phyloP scores from a whole-genome alignment of 2,888 invertebrate genomes.

The Himalopsyche japonica region DNA sequence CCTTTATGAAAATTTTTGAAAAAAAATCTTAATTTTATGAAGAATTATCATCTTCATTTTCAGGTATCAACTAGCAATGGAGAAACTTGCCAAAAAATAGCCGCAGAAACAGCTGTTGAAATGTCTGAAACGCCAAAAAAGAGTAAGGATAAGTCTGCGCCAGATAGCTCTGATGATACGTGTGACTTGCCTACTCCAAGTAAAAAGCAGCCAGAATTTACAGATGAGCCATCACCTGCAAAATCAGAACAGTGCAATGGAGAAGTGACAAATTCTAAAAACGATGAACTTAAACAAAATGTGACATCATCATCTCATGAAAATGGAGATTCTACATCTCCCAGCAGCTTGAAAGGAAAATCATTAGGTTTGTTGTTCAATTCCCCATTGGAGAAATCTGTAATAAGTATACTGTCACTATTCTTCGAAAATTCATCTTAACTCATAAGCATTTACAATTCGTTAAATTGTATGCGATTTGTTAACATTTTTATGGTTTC shows the following conservation, averaged over 20 bases:
- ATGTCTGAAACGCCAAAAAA: not conserved
- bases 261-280: slow-evolving; percentile 55
- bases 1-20: too few relatives aligned
- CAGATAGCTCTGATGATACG: slow-evolving; percentile 57
- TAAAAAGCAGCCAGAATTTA: slow-evolving; percentile 40
- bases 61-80: slow-evolving; percentile 56
- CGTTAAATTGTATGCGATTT: too few relatives aligned
- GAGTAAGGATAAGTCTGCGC: slow-evolving; percentile 44
- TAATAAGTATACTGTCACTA: too few relatives aligned
- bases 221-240: slow-evolving; percentile 45
- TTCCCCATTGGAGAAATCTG: not conserved
- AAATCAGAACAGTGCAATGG: slow-evolving; percentile 49
- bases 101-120: not conserved
- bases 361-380: slow-evolving; percentile 47
- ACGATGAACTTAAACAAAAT: slow-evolving; percentile 50
- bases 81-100: not conserved
- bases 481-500: too few relatives aligned
- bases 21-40: too few relatives aligned
- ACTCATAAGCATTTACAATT: too few relatives aligned
- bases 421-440: too few relatives aligned
- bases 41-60: not conserved
- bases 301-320: slow-evolving; percentile 58
- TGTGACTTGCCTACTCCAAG: slow-evolving; percentile 49
- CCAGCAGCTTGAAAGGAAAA: slow-evolving; percentile 49
- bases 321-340: slow-evolving; percentile 55